Percentiles rank a stretch among this genome's conserved stretches.
Evolutionary conservation across 1,140 invertebrate genomes (phyloP).

Genomic region (Drepana arcuata): DNA sequence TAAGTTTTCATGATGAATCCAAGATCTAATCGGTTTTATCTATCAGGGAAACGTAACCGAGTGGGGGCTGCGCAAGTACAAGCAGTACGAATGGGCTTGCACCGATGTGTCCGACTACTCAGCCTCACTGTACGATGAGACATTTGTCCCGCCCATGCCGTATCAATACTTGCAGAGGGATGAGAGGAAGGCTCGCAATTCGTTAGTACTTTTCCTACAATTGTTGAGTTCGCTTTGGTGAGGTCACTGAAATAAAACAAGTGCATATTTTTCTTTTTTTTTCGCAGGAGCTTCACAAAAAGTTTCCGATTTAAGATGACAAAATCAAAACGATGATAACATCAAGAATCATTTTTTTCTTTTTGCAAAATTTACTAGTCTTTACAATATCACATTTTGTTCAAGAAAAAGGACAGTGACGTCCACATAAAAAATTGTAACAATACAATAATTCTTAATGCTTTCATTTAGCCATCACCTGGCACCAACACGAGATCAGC

Average conservation of each 20-base stretch:
- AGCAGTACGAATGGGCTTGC: slow-evolving; percentile 52
- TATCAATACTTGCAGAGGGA: slow-evolving; percentile 40
- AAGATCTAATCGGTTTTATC: no score
- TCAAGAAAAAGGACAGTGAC: slow-evolving; percentile 62
- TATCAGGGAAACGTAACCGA: slow-evolving; percentile 51
- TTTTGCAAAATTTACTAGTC: slow-evolving; percentile 60
- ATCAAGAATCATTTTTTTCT: slow-evolving; percentile 68
- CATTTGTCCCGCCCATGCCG: slow-evolving; percentile 33
- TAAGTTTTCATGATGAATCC: no score
- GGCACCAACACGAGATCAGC: slow-evolving; percentile 65
- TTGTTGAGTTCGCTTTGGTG: not conserved
- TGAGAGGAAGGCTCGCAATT: slow-evolving; percentile 43
- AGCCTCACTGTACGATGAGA: slow-evolving; percentile 45
- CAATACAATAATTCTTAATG: slow-evolving; percentile 70
- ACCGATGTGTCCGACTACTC: slow-evolving; percentile 47
- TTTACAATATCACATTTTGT: slow-evolving; percentile 70
- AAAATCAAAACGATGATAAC: slow-evolving; percentile 68
- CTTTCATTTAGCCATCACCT: slow-evolving; percentile 60
- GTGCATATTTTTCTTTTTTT: slow-evolving; percentile 33
- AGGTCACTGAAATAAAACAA: slow-evolving; percentile 14
- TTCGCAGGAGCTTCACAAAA: slow-evolving; percentile 68
- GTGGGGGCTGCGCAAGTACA: slow-evolving; percentile 45
- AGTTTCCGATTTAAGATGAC: slow-evolving; percentile 61
- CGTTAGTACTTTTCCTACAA: slow-evolving; percentile 30
- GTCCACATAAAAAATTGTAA: slow-evolving; percentile 64